Conservation (phyloP, 2,797 vertebrate genomes). For the Fratercula arctica region DNA sequence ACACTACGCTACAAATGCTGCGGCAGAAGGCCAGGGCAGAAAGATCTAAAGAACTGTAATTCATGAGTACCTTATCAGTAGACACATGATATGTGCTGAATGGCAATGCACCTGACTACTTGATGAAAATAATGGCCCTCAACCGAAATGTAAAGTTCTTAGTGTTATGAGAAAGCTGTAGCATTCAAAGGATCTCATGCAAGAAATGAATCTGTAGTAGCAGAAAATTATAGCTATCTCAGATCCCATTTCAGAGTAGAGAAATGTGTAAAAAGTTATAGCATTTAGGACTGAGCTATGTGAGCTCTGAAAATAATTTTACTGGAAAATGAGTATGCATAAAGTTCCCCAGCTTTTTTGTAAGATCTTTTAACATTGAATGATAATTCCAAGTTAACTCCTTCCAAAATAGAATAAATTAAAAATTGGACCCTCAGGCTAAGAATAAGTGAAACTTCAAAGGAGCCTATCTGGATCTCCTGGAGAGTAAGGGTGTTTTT, state of each 20-base stretch:
- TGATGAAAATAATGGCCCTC: neutral
- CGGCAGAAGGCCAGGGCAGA: neutral
- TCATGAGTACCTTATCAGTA: constrained; percentile 1
- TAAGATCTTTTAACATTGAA: neutral
- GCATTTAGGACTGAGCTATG: neutral
- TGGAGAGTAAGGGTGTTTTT: neutral
- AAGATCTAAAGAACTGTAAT: constrained; percentile 4
- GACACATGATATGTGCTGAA: neutral
- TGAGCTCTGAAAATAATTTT: constrained; percentile 55
- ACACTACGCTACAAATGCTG: neutral
- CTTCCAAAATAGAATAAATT: constrained; percentile 15
- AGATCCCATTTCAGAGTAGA: constrained; percentile 2
- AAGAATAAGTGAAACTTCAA: constrained; percentile 19
- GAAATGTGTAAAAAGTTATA: constrained; percentile 35
- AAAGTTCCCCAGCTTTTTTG: constrained; percentile 1
- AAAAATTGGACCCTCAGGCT: neutral
- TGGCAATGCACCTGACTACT: neutral
- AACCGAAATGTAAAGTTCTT: neutral
- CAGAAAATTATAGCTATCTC: constrained; percentile 22
- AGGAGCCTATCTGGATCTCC: neutral
- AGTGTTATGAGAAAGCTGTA: neutral
- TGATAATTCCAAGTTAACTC: constrained; percentile 3
- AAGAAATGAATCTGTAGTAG: constrained; percentile 33
- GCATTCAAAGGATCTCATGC: neutral
- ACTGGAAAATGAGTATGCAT: constrained; percentile 36